These are phyloP conservation scores for Sparus aurata DNA, from an alignment of 2,797 vertebrate genomes.

Conservation along the genomic window DNA sequence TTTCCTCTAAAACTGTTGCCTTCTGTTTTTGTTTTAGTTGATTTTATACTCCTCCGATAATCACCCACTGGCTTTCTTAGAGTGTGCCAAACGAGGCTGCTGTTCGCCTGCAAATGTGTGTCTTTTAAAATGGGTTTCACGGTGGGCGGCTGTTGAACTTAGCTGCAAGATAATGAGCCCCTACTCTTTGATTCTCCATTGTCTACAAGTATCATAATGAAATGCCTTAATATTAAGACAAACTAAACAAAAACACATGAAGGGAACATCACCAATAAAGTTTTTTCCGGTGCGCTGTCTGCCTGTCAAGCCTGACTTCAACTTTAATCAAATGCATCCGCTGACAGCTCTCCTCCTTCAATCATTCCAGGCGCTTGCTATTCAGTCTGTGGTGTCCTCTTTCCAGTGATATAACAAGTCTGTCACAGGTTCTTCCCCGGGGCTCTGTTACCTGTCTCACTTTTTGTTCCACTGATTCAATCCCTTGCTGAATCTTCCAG, in stretches of 20 bases:
- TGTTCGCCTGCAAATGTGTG: background rate
- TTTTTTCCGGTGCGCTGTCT: slow-evolving; percentile 8
- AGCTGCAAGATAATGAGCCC: background rate
- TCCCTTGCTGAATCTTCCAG: slow-evolving; percentile 40
- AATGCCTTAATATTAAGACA: background rate
- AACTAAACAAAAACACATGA: background rate
- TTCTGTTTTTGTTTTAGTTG: background rate
- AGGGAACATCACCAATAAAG: background rate
- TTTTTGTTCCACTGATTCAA: slow-evolving; percentile 50
- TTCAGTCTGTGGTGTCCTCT: slow-evolving; percentile 56
- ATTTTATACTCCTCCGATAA: background rate
- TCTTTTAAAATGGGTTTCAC: background rate
- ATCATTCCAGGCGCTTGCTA: slow-evolving; percentile 49
- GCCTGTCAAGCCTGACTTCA: slow-evolving; percentile 33
- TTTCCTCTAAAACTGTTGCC: slow-evolving; percentile 4
- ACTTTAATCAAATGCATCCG: slow-evolving; percentile 34
- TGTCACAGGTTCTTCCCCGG: slow-evolving; percentile 47
- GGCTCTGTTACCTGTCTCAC: slow-evolving; percentile 58
- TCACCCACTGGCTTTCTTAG: background rate
- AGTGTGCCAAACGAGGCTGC: slow-evolving; percentile 8
- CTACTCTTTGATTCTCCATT: background rate
- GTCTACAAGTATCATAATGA: background rate
- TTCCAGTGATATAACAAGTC: slow-evolving; percentile 58
- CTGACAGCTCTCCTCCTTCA: slow-evolving; percentile 28
- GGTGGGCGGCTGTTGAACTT: slow-evolving; percentile 1